Percentiles rank a stretch among this genome's conserved stretches.
phyloP scores from a whole-genome alignment of 2,888 invertebrate genomes.

The Dryococelus australis region DNA sequence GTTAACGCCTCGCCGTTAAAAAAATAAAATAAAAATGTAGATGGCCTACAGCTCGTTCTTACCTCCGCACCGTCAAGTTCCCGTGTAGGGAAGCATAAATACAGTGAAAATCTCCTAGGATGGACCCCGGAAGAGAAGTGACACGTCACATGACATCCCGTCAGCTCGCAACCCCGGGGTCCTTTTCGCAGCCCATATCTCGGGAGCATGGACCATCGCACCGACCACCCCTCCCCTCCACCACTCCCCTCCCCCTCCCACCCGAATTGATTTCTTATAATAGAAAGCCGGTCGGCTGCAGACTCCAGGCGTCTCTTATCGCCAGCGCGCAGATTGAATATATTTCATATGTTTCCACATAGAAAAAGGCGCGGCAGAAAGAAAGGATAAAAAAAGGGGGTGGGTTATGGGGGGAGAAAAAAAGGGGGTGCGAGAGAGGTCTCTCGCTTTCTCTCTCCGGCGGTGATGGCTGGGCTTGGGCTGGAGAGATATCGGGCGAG shows the following conservation, averaged over 20 bases:
- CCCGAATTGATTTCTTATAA: conserved; percentile 55
- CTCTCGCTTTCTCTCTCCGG: conserved; percentile 49
- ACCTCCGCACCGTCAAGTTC: neutral
- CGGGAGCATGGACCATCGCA: conserved; percentile 41
- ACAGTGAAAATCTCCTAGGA: neutral
- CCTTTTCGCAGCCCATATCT: neutral
- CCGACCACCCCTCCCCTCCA: conserved; percentile 12
- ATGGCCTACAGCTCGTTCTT: neutral
- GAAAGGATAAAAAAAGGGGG: neutral
- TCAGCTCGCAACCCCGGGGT: conserved; percentile 17
- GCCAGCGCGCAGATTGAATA: conserved; percentile 71
- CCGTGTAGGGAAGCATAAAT: neutral
- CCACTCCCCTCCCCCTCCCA: conserved; percentile 35
- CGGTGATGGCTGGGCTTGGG: conserved; percentile 33
- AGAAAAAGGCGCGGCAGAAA: conserved; percentile 51
- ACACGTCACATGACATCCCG: conserved; percentile 22
- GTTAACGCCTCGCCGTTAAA: too few relatives aligned
- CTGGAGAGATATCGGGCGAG: conserved; percentile 38
- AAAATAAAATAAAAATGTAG: too few relatives aligned
- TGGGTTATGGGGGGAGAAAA: neutral
- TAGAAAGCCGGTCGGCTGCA: conserved; percentile 52
- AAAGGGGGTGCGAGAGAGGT: conserved; percentile 42
- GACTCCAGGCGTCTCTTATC: conserved; percentile 63
- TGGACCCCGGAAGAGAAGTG: neutral
- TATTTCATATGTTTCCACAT: conserved; percentile 69